Evolutionary conservation across 1,140 invertebrate genomes (phyloP).

Genomic region (Asbolus verrucosus): DNA sequence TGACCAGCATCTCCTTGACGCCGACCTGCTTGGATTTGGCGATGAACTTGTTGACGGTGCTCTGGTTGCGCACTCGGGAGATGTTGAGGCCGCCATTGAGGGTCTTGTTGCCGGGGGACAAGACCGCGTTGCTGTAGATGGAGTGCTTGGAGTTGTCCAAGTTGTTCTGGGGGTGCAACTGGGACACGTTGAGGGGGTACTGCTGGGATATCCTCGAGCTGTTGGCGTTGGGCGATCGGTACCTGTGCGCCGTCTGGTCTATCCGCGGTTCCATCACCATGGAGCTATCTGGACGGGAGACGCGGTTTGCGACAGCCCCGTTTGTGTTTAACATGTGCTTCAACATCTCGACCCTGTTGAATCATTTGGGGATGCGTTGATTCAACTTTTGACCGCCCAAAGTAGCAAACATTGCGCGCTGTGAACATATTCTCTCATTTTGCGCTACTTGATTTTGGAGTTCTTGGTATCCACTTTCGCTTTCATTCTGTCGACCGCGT

Average conservation of each 20-base stretch:
- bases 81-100: conserved; percentile 70
- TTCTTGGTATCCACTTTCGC: conserved; percentile 23
- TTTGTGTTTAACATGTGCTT: conserved; percentile 63
- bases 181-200: conserved; percentile 61
- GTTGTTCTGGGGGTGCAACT: conserved; percentile 54
- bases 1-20: conserved; percentile 85
- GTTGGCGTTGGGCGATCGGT: conserved; percentile 56
- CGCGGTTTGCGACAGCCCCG: conserved; percentile 59
- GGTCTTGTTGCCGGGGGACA: conserved; percentile 63
- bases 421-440: conserved; percentile 29
- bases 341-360: conserved; percentile 57
- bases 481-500: conserved; percentile 18
- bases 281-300: conserved; percentile 60
- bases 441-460: conserved; percentile 29
- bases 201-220: conserved; percentile 58
- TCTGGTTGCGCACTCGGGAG: conserved; percentile 63
- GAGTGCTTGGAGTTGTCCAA: conserved; percentile 77
- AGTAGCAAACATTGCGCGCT: background rate
- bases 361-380: conserved; percentile 27
- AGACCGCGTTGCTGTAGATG: conserved; percentile 70
- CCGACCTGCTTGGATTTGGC: conserved; percentile 68
- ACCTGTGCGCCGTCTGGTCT: conserved; percentile 52
- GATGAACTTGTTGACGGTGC: conserved; percentile 68
- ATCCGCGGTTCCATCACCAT: conserved; percentile 61
- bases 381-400: background rate